Evolutionary conservation across 2,888 invertebrate species (phyloP).

Genomic region (Drymonia ruficornis): DNA sequence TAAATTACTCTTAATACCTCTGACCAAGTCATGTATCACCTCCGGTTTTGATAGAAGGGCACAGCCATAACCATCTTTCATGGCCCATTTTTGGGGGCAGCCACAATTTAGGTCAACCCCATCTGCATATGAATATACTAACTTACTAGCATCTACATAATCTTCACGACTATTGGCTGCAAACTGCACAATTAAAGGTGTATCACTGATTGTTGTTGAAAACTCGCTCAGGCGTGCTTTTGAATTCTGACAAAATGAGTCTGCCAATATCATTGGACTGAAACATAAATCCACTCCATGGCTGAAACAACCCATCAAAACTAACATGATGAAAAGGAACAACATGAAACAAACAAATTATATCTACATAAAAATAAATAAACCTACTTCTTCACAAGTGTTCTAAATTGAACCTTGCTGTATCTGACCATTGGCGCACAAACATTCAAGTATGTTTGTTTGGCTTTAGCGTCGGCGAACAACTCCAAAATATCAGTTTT

Average conservation of each 20-base stretch:
- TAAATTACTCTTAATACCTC: conserved; percentile 89
- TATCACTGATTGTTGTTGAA: conserved; percentile 89
- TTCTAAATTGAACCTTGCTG: conserved; percentile 85
- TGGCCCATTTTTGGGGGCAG: conserved; percentile 98
- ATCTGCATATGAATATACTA: conserved; percentile 93
- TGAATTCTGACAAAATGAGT: conserved; percentile 95
- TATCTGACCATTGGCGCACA: conserved; percentile 99
- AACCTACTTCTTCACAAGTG: conserved; percentile 74
- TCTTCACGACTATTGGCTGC: conserved; percentile 94
- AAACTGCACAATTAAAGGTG: conserved; percentile 97
- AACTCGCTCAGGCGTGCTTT: conserved; percentile 95
- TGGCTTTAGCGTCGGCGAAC: conserved; percentile 82
- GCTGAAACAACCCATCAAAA: conserved; percentile 63
- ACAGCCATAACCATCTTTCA: conserved; percentile 95
- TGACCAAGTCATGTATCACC: conserved; percentile 91
- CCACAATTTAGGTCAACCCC: conserved; percentile 99
- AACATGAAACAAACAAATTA: not conserved
- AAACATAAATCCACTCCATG: conserved; percentile 96
- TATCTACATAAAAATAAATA: not conserved
- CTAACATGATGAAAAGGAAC: not conserved
- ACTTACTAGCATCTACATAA: conserved; percentile 93
- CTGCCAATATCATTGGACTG: conserved; percentile 98
- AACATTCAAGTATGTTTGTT: conserved; percentile 88
- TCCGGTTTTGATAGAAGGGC: conserved; percentile 93
- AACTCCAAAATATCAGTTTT: conserved; percentile 85